Evolutionary conservation across 2,888 invertebrate genomes (phyloP), one percentile per base, ranked within the genome.

Genomic region (Stegana nigrithorax): DNA sequence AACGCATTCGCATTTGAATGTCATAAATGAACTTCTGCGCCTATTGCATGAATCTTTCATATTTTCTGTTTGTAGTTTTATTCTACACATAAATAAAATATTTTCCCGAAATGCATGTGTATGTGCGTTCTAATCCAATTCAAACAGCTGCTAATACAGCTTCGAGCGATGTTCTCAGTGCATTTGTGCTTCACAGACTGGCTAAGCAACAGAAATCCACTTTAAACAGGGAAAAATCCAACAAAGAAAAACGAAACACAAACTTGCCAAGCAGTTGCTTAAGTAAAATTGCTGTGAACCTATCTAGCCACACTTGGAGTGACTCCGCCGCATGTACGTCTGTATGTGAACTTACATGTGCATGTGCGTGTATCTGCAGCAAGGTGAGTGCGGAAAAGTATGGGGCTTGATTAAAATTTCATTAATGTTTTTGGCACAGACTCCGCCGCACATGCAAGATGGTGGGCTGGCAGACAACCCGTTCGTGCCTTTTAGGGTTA

Each of bases 381-480:
- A 12, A 8, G 7, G 32, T 32, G 32, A 8, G 42, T 17, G 5
- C 45, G 45, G 45, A 8, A 5, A 4, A 45, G 21, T 58, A 21
- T 26, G 56, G 62, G 62, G 74, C 78, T 72, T 76, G 78, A 76
- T 76, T 78, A 76, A 76, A 78, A 76, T 76, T 76, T 76, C 78
- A 76, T 76, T 75, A 76, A 78, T 47, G 57, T 57, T 58, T 42
- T 42, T 17, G 7, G 47, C 50, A 17, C 50, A 4, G 19, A 23
- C 23, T 23, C 12, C n/a, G 23, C 3, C 45, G 45, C 45, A 21
- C 45, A 25, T 25, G 27, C 50, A 21, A 32, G 2, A 47, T n/a
- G 14, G 17, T 47, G 27, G 17, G 50, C 23, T 21, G n/a, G n/a
- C n/a, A n/a, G n/a, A 3, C 4, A 27, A 12, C 5, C n/a, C 21